These are phyloP conservation scores for Dasysyrphus tricinctus DNA, from an alignment of 2,888 invertebrate genomes.

Conservation along the genomic window DNA sequence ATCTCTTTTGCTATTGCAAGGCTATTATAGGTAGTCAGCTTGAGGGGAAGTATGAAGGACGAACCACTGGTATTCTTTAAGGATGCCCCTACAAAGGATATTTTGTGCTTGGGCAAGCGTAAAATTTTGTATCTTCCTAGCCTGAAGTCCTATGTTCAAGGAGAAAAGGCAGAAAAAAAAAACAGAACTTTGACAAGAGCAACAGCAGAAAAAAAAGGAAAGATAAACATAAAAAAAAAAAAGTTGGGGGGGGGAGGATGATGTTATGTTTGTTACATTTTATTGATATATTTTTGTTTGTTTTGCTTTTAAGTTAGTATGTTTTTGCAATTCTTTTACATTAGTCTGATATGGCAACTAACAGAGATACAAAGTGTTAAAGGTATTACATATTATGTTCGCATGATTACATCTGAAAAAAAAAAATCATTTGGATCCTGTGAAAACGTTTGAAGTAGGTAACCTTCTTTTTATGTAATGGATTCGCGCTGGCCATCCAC, in stretches of 20 bases:
- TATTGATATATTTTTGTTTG: constrained; percentile 8
- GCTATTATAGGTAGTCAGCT: constrained; percentile 56
- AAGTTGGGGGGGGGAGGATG: constrained; percentile 13
- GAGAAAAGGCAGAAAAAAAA: constrained; percentile 3
- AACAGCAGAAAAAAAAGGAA: constrained; percentile 21
- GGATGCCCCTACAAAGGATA: constrained; percentile 73
- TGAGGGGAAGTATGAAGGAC: constrained; percentile 50
- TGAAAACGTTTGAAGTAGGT: no score
- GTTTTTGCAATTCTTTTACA: constrained; percentile 15
- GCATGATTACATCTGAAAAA: constrained; percentile 2
- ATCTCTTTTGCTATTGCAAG: constrained; percentile 56
- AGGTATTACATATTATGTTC: constrained; percentile 16
- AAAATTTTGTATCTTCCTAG: constrained; percentile 66
- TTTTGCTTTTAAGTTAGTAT: not conserved
- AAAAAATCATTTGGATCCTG: not conserved
- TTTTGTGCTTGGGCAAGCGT: constrained; percentile 72
- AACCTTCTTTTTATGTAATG: no score
- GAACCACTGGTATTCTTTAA: constrained; percentile 58
- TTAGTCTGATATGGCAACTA: not conserved
- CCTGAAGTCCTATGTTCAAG: constrained; percentile 15
- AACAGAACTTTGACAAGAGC: constrained; percentile 58
- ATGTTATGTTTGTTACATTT: constrained; percentile 29
- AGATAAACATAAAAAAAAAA: constrained; percentile 55
- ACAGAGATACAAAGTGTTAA: constrained; percentile 1
- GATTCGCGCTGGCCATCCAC: no score